phyloP scores from a whole-genome alignment of 2,888 invertebrate genomes.

The Macroteleia sp. region DNA sequence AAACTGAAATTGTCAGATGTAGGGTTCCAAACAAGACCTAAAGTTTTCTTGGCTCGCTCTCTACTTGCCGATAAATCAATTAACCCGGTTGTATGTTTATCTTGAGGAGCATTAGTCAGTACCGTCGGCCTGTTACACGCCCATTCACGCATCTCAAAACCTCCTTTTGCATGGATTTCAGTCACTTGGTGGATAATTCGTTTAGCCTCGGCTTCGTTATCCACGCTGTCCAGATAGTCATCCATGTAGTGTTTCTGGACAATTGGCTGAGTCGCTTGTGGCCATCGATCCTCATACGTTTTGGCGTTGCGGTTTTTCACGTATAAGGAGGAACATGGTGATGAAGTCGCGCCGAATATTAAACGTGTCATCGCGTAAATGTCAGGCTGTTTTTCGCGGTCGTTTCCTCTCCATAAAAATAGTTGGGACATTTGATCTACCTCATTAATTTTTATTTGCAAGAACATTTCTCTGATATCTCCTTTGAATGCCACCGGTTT shows the following conservation, averaged over 20 bases:
- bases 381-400: constrained; percentile 18
- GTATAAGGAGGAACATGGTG: constrained; percentile 53
- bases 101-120: background rate
- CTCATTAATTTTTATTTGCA: constrained; percentile 67
- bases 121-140: too few species aligned
- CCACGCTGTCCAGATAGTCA: constrained; percentile 34
- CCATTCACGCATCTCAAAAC: background rate
- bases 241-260: constrained; percentile 66
- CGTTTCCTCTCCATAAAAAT: constrained; percentile 59
- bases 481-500: constrained; percentile 74
- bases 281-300: constrained; percentile 47
- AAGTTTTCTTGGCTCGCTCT: background rate
- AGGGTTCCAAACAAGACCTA: background rate
- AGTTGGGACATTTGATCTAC: constrained; percentile 65
- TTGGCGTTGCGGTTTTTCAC: constrained; percentile 69
- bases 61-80: background rate
- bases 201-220: constrained; percentile 58
- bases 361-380: constrained; percentile 65
- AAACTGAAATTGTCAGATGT: too few species aligned
- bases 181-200: background rate
- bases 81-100: background rate
- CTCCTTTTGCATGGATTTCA: background rate
- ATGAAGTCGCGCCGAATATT: constrained; percentile 28
- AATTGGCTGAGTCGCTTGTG: constrained; percentile 59
- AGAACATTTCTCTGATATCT: constrained; percentile 74